These are phyloP conservation scores for Tetraneura akinire DNA, from an alignment of 1,140 invertebrate genomes.

Conservation along the genomic window DNA sequence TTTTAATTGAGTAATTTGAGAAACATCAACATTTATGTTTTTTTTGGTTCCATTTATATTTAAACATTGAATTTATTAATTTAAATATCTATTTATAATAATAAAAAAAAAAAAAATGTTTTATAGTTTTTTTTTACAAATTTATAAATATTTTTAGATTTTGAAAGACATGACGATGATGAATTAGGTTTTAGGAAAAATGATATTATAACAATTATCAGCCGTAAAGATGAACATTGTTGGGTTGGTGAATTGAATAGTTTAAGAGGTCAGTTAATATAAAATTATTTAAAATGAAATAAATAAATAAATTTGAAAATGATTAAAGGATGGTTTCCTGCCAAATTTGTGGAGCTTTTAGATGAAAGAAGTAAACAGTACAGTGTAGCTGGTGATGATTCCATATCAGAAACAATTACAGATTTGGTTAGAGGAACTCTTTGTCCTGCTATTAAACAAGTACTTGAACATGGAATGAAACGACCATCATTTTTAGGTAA, in stretches of 20 bases:
- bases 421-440: conserved; percentile 93
- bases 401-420: conserved; percentile 92
- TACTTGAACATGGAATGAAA: conserved; percentile 95
- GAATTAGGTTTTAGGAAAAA: conserved; percentile 98
- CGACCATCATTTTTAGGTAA: conserved; percentile 74
- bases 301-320: not conserved
- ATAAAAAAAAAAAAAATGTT: too few relatives aligned
- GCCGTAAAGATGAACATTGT: conserved; percentile 98
- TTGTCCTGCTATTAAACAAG: conserved; percentile 90
- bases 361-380: conserved; percentile 98
- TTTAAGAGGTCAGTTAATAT: conserved; percentile 67
- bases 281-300: not conserved
- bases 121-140: too few relatives aligned
- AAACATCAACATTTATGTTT: too few relatives aligned
- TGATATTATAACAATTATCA: conserved; percentile 97
- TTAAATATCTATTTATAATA: too few relatives aligned
- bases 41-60: too few relatives aligned
- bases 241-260: conserved; percentile 99
- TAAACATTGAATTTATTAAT: too few relatives aligned
- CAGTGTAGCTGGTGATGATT: conserved; percentile 94
- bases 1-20: too few relatives aligned
- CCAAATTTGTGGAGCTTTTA: conserved; percentile 94
- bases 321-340: conserved; percentile 92
- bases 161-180: conserved; percentile 97
- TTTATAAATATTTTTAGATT: conserved; percentile 79